phyloP scores from a whole-genome alignment of 2,113 vertebrate genomes.

The Petroica traversi region DNA sequence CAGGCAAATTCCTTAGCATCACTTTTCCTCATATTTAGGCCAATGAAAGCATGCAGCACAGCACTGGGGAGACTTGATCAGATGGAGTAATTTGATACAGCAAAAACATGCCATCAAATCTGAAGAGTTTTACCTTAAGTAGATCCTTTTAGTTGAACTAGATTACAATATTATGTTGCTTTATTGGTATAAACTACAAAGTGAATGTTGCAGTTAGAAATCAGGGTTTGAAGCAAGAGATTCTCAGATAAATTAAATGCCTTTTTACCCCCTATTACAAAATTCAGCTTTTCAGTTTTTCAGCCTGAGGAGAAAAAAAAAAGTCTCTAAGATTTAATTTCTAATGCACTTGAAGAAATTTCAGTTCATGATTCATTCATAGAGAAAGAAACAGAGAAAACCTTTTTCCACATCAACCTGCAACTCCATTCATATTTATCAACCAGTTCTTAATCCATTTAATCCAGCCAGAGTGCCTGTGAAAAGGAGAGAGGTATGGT shows the following conservation, averaged over 20 bases:
- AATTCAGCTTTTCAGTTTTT: neutral
- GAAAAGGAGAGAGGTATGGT: conserved; percentile 55
- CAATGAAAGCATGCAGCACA: neutral
- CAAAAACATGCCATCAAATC: neutral
- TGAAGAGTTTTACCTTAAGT: neutral
- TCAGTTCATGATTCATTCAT: conserved; percentile 46
- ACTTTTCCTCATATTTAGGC: neutral
- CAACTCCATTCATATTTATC: conserved; percentile 60
- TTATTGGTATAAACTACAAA: neutral
- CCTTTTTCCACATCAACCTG: conserved; percentile 42
- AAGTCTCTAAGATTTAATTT: conserved; percentile 39
- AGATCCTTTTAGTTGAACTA: neutral
- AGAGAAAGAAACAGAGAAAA: conserved; percentile 52
- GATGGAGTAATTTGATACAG: neutral
- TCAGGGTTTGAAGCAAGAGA: neutral
- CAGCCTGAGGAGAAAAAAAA: neutral
- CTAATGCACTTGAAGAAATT: conserved; percentile 49
- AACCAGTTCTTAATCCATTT: conserved; percentile 40
- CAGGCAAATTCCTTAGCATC: neutral
- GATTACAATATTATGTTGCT: neutral
- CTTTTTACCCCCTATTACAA: neutral
- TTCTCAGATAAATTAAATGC: neutral
- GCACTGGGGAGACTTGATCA: neutral
- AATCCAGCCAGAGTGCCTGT: conserved; percentile 58
- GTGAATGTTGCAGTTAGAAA: neutral